phyloP scores from a whole-genome alignment of 2,113 vertebrate genomes.

The Orientallactaga bullata region DNA sequence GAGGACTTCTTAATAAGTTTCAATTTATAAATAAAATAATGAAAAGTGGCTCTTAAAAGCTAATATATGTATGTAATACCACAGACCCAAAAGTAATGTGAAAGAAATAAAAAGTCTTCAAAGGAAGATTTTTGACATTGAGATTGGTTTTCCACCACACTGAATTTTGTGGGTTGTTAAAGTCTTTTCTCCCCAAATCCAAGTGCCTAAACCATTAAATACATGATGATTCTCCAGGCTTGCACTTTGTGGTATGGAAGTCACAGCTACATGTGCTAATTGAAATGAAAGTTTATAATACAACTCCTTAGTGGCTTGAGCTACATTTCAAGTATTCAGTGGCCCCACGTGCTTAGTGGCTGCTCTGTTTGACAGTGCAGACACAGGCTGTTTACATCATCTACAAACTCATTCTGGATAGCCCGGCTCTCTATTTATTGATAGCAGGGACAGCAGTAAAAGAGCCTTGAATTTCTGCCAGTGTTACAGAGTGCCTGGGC shows the following conservation, averaged over 20 bases:
- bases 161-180: slow-evolving; percentile 26
- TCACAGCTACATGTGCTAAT: background rate
- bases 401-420: background rate
- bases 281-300: background rate
- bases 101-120: slow-evolving; percentile 49
- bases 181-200: background rate
- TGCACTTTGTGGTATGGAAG: background rate
- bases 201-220: background rate
- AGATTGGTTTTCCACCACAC: background rate
- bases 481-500: background rate
- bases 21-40: background rate
- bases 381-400: background rate
- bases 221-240: background rate
- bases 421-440: background rate
- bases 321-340: background rate
- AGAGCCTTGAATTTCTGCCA: background rate
- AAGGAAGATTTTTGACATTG: background rate
- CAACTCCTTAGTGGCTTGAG: background rate
- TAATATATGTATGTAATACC: slow-evolving; percentile 6
- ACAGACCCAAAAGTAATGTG: slow-evolving; percentile 28
- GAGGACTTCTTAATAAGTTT: slow-evolving; percentile 48
- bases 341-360: background rate
- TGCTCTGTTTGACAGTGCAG: background rate
- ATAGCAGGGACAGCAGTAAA: background rate
- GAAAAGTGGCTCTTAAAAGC: slow-evolving; percentile 55